These are phyloP conservation scores for Yponomeuta malinellus DNA, from an alignment of 2,888 invertebrate species.

Conservation along the genomic window DNA sequence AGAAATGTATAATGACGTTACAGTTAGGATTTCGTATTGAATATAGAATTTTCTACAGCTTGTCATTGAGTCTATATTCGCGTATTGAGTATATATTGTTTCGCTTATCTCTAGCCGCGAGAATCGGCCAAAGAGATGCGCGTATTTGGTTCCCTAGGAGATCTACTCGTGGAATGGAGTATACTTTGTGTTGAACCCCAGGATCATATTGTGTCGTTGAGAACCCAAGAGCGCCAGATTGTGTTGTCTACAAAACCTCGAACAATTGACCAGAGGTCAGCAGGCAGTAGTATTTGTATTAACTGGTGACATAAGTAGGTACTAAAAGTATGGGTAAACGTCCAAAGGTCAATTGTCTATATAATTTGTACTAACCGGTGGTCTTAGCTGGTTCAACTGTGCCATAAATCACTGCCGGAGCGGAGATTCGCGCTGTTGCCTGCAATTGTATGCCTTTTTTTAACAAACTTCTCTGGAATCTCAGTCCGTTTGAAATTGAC, in stretches of 20 bases:
- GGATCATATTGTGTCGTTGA: neutral
- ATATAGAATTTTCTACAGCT: no score
- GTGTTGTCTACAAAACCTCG: neutral
- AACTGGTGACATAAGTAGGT: neutral
- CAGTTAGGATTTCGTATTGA: no score
- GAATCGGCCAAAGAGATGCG: no score
- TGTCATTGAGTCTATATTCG: no score
- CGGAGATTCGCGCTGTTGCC: constrained; percentile 39
- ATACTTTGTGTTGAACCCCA: neutral
- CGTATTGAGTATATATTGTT: no score
- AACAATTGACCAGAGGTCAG: neutral
- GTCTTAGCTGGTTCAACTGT: neutral
- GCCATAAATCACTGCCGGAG: constrained; percentile 32
- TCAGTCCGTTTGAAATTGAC: neutral
- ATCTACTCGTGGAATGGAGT: no score
- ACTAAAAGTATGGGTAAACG: neutral
- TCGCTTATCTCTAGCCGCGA: no score
- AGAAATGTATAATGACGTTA: no score
- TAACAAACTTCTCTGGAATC: constrained; percentile 1
- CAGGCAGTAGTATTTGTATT: neutral
- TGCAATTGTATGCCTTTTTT: constrained; percentile 26
- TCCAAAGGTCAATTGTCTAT: neutral
- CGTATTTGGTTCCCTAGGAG: no score
- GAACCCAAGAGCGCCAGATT: neutral
- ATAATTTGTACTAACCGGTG: neutral